These are phyloP conservation scores for Crocodylus rhombifer DNA, from an alignment of 2,797 vertebrate genomes.

Conservation along the genomic window DNA sequence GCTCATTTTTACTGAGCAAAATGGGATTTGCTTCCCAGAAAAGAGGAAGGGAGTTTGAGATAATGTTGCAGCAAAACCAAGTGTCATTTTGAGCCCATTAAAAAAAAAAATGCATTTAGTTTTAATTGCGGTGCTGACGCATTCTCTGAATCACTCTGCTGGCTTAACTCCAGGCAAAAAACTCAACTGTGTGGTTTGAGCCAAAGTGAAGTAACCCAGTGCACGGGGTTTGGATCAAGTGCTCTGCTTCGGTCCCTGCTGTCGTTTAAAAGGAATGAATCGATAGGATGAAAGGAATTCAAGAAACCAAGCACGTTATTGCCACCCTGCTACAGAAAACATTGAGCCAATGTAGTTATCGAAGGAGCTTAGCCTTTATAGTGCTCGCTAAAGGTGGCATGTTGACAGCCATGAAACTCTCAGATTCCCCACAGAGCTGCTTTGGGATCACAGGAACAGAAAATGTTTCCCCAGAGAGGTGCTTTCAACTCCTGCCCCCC, in stretches of 20 bases:
- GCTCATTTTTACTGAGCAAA: conserved; percentile 31
- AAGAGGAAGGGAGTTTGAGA: conserved; percentile 9
- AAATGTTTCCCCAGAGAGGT: not conserved
- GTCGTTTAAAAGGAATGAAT: not conserved
- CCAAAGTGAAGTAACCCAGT: not conserved
- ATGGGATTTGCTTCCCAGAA: conserved; percentile 8
- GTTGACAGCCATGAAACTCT: not conserved
- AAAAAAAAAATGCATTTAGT: not conserved
- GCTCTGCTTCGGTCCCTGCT: not conserved
- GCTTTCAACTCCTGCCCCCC: not conserved
- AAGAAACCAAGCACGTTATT: not conserved
- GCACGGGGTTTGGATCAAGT: not conserved
- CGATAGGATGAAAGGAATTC: conserved; percentile 22
- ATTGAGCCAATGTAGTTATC: not conserved
- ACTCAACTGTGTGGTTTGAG: conserved; percentile 22
- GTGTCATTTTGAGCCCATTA: conserved; percentile 20
- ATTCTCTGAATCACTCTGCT: conserved; percentile 19
- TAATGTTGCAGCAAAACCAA: conserved; percentile 38
- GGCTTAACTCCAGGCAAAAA: conserved; percentile 34
- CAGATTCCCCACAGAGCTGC: not conserved
- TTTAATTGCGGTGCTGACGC: conserved; percentile 53
- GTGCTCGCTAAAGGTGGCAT: not conserved
- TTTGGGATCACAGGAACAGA: not conserved
- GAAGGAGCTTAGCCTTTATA: not conserved
- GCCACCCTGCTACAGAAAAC: conserved; percentile 18